Percentiles rank a stretch among this genome's conserved stretches.
phyloP scores from a whole-genome alignment of 2,797 vertebrate species.

The Pantherophis alleghaniensis region DNA sequence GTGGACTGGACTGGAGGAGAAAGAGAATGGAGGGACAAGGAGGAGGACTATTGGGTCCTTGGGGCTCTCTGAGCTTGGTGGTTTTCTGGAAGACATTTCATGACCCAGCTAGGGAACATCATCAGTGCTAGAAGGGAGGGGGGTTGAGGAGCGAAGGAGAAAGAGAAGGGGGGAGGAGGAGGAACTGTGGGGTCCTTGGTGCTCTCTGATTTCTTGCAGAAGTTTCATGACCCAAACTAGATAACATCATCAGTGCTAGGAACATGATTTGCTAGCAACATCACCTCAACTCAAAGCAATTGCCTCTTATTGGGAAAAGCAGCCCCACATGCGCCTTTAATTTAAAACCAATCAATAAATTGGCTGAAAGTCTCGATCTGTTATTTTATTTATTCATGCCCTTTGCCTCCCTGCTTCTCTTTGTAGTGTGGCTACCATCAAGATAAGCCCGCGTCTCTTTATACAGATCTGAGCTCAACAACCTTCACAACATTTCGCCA shows the following conservation, averaged over 20 bases:
- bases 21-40: no score
- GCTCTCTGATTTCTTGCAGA: background rate
- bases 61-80: no score
- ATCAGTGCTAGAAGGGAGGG: no score
- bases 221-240: background rate
- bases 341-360: background rate
- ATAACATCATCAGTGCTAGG: background rate
- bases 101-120: no score
- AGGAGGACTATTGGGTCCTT: no score
- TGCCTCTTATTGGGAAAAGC: background rate
- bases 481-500: background rate
- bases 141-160: no score
- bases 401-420: background rate
- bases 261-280: background rate
- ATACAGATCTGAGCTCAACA: background rate
- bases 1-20: no score
- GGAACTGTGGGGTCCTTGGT: background rate
- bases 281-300: background rate
- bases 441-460: background rate
- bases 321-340: background rate
- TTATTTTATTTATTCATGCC: background rate
- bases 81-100: no score
- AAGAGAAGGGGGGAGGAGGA: no score
- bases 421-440: background rate
- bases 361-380: background rate